Conservation (phyloP, 2,888 invertebrate species). For the Spicauda simplicius region DNA sequence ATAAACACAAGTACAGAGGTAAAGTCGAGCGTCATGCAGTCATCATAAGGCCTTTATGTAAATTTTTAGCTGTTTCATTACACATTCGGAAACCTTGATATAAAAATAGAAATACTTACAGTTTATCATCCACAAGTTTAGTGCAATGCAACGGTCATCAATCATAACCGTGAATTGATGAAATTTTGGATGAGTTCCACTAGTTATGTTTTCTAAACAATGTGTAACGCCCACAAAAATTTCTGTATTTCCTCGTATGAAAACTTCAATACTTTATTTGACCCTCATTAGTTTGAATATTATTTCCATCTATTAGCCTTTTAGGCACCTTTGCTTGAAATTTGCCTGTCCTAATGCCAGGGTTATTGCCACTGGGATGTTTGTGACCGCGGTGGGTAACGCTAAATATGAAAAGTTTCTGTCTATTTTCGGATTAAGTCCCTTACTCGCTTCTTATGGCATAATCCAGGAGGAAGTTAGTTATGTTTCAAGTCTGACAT, state of each 20-base stretch:
- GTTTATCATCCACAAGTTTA: slow-evolving; percentile 17
- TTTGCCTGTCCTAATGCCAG: no score
- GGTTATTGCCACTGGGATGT: no score
- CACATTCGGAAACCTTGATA: slow-evolving; percentile 10
- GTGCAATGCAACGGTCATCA: slow-evolving; percentile 23
- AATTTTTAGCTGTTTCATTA: slow-evolving; percentile 8
- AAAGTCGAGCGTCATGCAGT: not conserved
- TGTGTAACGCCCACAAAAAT: not conserved
- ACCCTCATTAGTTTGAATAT: no score
- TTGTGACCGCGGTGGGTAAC: no score
- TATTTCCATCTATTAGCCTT: no score
- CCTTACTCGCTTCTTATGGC: no score
- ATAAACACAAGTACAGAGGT: not conserved
- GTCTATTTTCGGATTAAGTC: no score
- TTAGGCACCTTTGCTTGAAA: no score
- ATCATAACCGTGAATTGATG: slow-evolving; percentile 24
- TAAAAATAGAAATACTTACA: slow-evolving; percentile 17
- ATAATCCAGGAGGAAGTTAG: no score
- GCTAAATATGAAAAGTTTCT: no score
- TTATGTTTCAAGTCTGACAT: no score
- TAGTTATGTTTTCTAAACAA: not conserved
- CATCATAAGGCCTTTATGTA: slow-evolving; percentile 17
- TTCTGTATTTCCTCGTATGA: not conserved
- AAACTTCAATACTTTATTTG: not conserved
- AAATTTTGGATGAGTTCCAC: slow-evolving; percentile 23